These are phyloP conservation scores for Melanerpes formicivorus DNA, from an alignment of 2,113 vertebrate genomes.

Conservation along the genomic window DNA sequence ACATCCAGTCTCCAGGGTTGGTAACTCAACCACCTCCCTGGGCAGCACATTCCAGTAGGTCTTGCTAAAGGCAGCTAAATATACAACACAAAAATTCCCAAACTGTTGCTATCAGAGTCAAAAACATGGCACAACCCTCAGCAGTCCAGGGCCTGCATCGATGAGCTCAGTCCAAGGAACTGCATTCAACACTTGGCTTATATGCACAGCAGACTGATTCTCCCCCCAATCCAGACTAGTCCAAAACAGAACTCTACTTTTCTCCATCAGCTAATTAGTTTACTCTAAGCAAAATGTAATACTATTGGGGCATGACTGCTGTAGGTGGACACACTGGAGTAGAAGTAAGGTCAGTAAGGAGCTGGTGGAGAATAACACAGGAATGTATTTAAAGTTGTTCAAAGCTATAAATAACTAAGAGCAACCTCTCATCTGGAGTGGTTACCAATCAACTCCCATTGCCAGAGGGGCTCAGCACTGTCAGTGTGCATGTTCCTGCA, in stretches of 20 bases:
- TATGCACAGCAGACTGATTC: background rate
- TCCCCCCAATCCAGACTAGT: background rate
- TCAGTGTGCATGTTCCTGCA: background rate
- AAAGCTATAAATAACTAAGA: constrained; percentile 10
- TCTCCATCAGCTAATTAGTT: background rate
- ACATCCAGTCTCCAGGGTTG: no score
- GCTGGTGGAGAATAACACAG: background rate
- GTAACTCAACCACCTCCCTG: no score
- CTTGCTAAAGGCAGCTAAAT: background rate
- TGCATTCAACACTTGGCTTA: background rate
- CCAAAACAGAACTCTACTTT: background rate
- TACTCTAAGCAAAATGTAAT: background rate
- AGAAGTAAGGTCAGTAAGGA: background rate
- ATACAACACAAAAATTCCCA: background rate
- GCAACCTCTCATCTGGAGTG: background rate
- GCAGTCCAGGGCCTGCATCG: background rate
- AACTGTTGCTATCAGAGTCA: background rate
- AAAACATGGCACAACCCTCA: background rate
- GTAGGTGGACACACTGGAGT: background rate
- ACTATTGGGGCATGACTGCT: background rate
- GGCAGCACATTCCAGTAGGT: background rate
- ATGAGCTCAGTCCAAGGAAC: background rate
- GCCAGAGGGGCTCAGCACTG: background rate
- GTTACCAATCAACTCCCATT: background rate
- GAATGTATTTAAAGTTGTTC: background rate